Evolutionary conservation across 2,797 vertebrate species (phyloP).

Genomic region (Propithecus deckenii): DNA sequence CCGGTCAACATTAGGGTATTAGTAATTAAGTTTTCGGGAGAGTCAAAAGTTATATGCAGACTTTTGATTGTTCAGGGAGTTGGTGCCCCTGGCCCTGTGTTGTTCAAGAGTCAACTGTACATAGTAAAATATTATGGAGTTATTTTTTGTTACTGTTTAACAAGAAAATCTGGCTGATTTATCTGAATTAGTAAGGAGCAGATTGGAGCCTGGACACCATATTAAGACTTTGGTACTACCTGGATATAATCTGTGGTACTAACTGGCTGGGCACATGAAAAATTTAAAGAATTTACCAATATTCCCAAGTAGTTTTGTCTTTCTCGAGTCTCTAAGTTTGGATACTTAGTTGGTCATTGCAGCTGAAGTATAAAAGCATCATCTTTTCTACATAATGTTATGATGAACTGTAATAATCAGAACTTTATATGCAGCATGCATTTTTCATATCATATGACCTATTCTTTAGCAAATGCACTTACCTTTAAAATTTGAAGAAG

Average conservation of each 20-base stretch:
- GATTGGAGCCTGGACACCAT: not conserved
- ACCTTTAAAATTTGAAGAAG: constrained; percentile 53
- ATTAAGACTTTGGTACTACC: not conserved
- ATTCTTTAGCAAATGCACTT: constrained; percentile 43
- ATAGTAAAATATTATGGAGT: not conserved
- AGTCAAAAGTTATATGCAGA: not conserved
- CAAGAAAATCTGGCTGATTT: not conserved
- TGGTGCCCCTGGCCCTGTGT: no score
- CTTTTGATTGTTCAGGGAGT: not conserved
- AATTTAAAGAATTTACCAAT: constrained; percentile 19
- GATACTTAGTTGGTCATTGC: not conserved
- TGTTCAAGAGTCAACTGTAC: not conserved
- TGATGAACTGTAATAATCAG: constrained; percentile 48
- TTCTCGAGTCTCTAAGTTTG: not conserved
- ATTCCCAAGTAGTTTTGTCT: not conserved
- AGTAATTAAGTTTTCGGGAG: no score
- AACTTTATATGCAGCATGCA: not conserved
- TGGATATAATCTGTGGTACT: not conserved
- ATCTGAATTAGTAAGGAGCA: not conserved
- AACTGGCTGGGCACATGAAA: not conserved
- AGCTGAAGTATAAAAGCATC: constrained; percentile 22
- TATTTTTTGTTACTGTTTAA: not conserved
- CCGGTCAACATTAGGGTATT: not conserved
- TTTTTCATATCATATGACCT: constrained; percentile 59
- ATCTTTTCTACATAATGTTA: constrained; percentile 46